Evolutionary conservation across 2,888 invertebrate genomes (phyloP).

Genomic region (Phyllotreta cruciferae): DNA sequence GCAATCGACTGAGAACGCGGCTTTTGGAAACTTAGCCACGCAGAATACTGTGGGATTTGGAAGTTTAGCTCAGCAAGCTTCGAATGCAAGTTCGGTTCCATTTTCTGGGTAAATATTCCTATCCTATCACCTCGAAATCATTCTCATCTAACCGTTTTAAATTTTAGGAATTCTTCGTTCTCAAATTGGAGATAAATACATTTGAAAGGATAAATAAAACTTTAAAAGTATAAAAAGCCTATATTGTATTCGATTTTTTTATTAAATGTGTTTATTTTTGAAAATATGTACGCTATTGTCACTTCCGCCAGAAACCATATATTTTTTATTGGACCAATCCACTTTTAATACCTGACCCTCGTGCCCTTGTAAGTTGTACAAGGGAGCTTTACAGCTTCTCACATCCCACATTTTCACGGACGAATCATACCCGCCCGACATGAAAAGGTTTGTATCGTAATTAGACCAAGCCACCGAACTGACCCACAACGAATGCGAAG

Average conservation of each 20-base stretch:
- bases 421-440: slow-evolving; percentile 92
- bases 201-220: slow-evolving; percentile 5
- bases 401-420: slow-evolving; percentile 96
- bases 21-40: slow-evolving; percentile 69
- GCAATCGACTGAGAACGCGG: slow-evolving; percentile 53
- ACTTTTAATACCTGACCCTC: slow-evolving; percentile 92
- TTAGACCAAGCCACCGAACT: slow-evolving; percentile 90
- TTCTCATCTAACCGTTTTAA: slow-evolving; percentile 19
- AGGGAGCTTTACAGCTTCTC: slow-evolving; percentile 87
- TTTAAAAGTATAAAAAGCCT: slow-evolving; percentile 22
- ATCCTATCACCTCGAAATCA: neutral
- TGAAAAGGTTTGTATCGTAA: slow-evolving; percentile 81
- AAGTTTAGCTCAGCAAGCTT: slow-evolving; percentile 67
- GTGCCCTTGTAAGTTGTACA: slow-evolving; percentile 93
- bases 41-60: slow-evolving; percentile 72
- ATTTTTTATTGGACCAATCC: slow-evolving; percentile 89
- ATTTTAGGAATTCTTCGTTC: slow-evolving; percentile 57
- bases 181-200: slow-evolving; percentile 57
- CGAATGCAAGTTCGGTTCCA: slow-evolving; percentile 51
- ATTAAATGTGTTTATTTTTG: slow-evolving; percentile 61
- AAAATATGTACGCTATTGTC: slow-evolving; percentile 93
- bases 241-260: slow-evolving; percentile 13
- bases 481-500: slow-evolving; percentile 92
- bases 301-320: slow-evolving; percentile 89
- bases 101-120: slow-evolving; percentile 54